Conservation (phyloP, 1,140 invertebrate species). For the Lycorma delicatula region DNA sequence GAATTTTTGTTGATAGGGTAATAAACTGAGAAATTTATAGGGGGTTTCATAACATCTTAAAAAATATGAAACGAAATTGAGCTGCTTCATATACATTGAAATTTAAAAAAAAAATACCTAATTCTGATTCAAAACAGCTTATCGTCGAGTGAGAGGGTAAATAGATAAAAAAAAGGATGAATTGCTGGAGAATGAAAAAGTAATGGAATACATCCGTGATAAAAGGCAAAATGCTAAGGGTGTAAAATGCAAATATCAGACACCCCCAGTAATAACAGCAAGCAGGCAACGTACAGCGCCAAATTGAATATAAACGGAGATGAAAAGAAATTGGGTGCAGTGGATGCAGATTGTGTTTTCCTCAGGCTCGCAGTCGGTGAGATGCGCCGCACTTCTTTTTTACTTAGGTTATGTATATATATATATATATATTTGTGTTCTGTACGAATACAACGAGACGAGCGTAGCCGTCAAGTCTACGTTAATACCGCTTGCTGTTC, state of each 20-base stretch:
- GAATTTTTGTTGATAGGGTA: too few relatives aligned
- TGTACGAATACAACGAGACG: too few relatives aligned
- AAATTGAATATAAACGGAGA: slow-evolving; percentile 2
- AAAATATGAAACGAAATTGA: too few relatives aligned
- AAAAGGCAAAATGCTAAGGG: slow-evolving; percentile 3
- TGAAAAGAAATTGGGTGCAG: slow-evolving; percentile 2
- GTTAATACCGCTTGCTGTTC: too few relatives aligned
- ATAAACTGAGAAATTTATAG: too few relatives aligned
- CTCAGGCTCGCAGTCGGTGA: background rate
- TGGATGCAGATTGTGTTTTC: background rate
- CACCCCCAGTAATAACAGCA: background rate
- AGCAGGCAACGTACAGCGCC: too few relatives aligned
- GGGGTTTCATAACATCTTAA: too few relatives aligned
- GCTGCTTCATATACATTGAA: too few relatives aligned
- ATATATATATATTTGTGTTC: too few relatives aligned
- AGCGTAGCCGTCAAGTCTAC: too few relatives aligned
- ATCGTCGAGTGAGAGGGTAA: background rate
- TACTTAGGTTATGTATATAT: too few relatives aligned
- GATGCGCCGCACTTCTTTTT: background rate
- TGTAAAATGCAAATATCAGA: background rate
- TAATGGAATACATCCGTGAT: slow-evolving; percentile 3
- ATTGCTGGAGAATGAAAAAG: slow-evolving; percentile 4
- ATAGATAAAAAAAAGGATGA: background rate
- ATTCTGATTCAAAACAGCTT: background rate
- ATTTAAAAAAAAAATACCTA: slow-evolving; percentile 2